These are phyloP conservation scores for Phoxinus dragarum DNA, from an alignment of 2,797 vertebrate species.

Conservation along the genomic window DNA sequence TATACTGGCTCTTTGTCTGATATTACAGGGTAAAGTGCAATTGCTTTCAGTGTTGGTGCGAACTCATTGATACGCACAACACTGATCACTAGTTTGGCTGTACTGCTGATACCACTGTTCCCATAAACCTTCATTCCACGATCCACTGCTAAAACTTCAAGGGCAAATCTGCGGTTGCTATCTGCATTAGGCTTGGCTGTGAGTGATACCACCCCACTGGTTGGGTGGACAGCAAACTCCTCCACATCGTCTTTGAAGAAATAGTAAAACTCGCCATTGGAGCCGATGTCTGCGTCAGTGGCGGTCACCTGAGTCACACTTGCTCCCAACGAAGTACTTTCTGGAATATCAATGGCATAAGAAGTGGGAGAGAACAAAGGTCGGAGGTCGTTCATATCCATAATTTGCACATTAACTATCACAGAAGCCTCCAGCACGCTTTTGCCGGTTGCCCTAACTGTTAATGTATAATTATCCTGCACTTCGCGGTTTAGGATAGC, in stretches of 20 bases:
- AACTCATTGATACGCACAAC: constrained; percentile 88
- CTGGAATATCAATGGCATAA: constrained; percentile 90
- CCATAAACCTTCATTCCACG: constrained; percentile 93
- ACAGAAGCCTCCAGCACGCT: constrained; percentile 83
- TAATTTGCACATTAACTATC: constrained; percentile 86
- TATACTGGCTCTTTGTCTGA: constrained; percentile 85
- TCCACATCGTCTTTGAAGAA: constrained; percentile 90
- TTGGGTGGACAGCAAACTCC: constrained; percentile 93
- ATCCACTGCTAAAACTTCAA: constrained; percentile 94
- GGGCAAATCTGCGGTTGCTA: constrained; percentile 81
- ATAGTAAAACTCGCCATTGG: constrained; percentile 96
- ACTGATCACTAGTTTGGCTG: constrained; percentile 85
- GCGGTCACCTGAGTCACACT: constrained; percentile 91
- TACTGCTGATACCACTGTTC: constrained; percentile 90
- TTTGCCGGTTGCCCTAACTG: constrained; percentile 86
- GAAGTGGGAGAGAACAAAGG: constrained; percentile 96
- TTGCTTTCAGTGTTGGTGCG: constrained; percentile 82
- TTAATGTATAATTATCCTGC: constrained; percentile 90
- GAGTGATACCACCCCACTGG: constrained; percentile 88
- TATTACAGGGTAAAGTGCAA: constrained; percentile 79
- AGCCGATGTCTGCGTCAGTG: constrained; percentile 95
- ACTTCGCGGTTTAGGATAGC: constrained; percentile 93
- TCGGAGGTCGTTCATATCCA: constrained; percentile 96
- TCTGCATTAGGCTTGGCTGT: constrained; percentile 84
- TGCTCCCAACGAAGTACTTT: constrained; percentile 87